A percentile compares a stretch with the other conserved stretches of the same genome.
Evolutionary conservation across 2,797 vertebrate species (phyloP).

Genomic region (Dermochelys coriacea): DNA sequence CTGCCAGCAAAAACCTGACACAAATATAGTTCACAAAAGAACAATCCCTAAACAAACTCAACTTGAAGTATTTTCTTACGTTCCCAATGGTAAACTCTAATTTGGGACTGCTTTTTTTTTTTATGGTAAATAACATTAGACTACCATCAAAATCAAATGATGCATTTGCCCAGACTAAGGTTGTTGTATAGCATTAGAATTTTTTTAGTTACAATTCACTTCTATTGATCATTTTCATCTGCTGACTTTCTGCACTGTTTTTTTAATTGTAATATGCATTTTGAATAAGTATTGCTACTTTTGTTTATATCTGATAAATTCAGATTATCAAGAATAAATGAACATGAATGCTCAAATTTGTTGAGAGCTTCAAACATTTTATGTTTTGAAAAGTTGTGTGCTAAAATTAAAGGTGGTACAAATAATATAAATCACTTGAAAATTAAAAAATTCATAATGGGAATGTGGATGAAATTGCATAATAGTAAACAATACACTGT

Average conservation of each 20-base stretch:
- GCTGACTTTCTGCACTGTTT: not conserved
- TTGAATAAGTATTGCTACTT: not conserved
- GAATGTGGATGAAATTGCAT: not conserved
- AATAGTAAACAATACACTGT: not conserved
- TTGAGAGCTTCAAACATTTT: not conserved
- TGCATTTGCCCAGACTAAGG: not conserved
- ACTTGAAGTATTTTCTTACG: conserved; percentile 28
- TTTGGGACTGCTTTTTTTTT: not conserved
- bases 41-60: conserved; percentile 64
- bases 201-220: not conserved
- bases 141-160: not conserved
- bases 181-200: not conserved
- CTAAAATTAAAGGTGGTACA: not conserved
- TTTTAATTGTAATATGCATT: not conserved
- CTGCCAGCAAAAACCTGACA: conserved; percentile 79
- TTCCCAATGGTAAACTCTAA: conserved; percentile 25
- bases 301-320: not conserved
- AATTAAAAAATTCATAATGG: not conserved
- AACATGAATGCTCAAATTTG: not conserved
- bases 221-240: not conserved
- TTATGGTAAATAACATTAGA: conserved; percentile 1
- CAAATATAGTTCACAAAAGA: conserved; percentile 71
- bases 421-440: not conserved
- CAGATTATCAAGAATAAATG: not conserved
- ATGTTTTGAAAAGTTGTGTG: not conserved